A percentile compares a stretch with the other conserved stretches of the same genome.
Evolutionary conservation across 64 coral and sea anemone genomes (phyloP).

Genomic region (Trachythela sp.): DNA sequence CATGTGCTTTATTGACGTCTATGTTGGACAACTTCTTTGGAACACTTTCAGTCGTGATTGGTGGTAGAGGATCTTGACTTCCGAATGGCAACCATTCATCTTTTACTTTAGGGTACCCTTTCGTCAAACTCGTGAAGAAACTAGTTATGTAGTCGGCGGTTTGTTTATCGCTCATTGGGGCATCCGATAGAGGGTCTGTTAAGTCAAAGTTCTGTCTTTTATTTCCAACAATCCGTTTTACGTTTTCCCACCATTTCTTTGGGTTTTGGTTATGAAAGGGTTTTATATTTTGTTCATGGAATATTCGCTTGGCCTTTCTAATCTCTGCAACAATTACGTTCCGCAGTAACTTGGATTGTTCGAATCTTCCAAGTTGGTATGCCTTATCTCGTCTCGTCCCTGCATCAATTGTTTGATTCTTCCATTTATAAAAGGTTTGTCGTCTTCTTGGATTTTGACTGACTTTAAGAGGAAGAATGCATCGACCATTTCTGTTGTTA

Average conservation of each 20-base stretch:
- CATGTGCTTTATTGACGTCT: not conserved
- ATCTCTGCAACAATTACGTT: constrained; percentile 5
- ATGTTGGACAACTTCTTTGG: not conserved
- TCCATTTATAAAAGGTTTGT: not conserved
- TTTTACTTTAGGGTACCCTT: not conserved
- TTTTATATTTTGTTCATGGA: not conserved
- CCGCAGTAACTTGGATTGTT: not conserved
- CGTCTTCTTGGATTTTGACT: not conserved
- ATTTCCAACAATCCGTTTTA: not conserved
- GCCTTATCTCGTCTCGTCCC: not conserved
- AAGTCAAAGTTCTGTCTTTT: not conserved
- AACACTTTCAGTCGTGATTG: not conserved
- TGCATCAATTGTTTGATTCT: constrained; percentile 11
- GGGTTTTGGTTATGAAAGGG: not conserved
- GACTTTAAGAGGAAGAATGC: not conserved
- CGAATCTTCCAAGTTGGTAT: not conserved
- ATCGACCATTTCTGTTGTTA: not conserved
- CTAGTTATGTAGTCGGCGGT: not conserved
- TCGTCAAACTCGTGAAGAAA: not conserved
- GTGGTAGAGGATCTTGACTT: not conserved
- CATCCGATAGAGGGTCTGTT: not conserved
- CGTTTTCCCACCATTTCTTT: not conserved
- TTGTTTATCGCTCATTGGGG: not conserved
- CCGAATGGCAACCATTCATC: not conserved
- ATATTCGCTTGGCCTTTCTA: not conserved